Percentiles rank a stretch among this genome's conserved stretches.
Conservation (phyloP, 1,140 invertebrate genomes). For the Bombus sylvicola region DNA sequence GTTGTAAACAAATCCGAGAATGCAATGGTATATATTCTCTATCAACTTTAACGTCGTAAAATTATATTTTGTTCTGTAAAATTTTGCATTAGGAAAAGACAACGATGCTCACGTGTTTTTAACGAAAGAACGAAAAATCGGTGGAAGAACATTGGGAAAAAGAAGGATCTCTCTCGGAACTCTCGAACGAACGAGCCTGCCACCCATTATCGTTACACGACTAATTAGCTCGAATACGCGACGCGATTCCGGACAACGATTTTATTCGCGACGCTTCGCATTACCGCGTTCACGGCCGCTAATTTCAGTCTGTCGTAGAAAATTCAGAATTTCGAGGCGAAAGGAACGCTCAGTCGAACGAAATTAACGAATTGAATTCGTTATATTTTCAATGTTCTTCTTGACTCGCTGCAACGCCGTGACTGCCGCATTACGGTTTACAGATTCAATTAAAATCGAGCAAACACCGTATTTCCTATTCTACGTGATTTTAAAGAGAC, state of each 20-base stretch:
- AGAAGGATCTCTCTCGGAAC: not conserved
- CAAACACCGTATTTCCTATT: not conserved
- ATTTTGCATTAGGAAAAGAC: not conserved
- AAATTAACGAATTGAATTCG: constrained; percentile 15
- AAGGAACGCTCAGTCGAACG: not conserved
- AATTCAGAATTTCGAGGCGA: not conserved
- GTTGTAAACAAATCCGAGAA: not conserved
- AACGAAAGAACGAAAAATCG: too few species aligned
- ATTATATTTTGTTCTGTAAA: not conserved
- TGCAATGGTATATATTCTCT: not conserved
- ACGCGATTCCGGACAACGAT: not conserved
- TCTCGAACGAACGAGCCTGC: not conserved
- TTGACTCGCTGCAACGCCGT: not conserved
- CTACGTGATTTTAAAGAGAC: not conserved
- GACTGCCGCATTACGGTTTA: too few species aligned
- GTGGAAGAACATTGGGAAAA: not conserved
- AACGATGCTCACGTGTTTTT: not conserved
- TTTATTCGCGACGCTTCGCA: constrained; percentile 2
- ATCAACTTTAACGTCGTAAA: too few species aligned
- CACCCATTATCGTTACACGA: not conserved
- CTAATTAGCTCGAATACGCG: not conserved
- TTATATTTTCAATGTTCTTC: not conserved
- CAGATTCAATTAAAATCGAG: not conserved
- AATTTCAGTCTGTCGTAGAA: not conserved
- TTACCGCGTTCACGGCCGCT: not conserved